Evolutionary conservation across 2,113 vertebrate species (phyloP).

Genomic region (Pachycephala philippinensis): DNA sequence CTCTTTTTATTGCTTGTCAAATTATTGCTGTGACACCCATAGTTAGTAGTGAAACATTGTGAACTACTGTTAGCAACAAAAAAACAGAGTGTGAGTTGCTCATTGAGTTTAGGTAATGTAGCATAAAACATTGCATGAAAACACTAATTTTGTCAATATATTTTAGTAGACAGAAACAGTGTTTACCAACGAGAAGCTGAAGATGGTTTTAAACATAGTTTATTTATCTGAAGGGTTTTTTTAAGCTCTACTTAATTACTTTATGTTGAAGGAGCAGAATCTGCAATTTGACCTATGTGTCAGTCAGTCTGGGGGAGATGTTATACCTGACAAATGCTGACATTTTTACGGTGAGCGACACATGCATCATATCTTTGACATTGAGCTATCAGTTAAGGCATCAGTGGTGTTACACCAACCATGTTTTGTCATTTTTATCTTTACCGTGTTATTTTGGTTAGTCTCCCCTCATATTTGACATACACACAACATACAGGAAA

Average conservation of each 20-base stretch:
- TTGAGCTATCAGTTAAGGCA: background rate
- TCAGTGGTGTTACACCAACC: background rate
- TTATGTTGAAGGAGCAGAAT: background rate
- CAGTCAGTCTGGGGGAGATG: background rate
- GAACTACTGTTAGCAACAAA: conserved; percentile 49
- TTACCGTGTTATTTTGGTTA: background rate
- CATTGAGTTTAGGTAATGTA: conserved; percentile 83
- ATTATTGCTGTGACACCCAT: conserved; percentile 67
- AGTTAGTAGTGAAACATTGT: conserved; percentile 68
- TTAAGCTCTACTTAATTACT: background rate
- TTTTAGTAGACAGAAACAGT: conserved; percentile 69
- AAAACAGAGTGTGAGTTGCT: conserved; percentile 53
- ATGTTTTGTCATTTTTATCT: background rate
- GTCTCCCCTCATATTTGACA: background rate
- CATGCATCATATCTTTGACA: background rate
- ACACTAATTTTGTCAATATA: conserved; percentile 82
- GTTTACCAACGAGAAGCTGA: conserved; percentile 69
- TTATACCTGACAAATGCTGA: background rate
- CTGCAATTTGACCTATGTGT: background rate
- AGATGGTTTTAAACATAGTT: conserved; percentile 71
- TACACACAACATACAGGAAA: background rate
- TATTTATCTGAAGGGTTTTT: conserved; percentile 51
- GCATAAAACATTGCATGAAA: conserved; percentile 78
- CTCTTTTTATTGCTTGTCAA: conserved; percentile 74
- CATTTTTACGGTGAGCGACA: background rate